Evolutionary conservation across 2,113 vertebrate genomes (phyloP).

Genomic region (Rhinoptilus africanus): DNA sequence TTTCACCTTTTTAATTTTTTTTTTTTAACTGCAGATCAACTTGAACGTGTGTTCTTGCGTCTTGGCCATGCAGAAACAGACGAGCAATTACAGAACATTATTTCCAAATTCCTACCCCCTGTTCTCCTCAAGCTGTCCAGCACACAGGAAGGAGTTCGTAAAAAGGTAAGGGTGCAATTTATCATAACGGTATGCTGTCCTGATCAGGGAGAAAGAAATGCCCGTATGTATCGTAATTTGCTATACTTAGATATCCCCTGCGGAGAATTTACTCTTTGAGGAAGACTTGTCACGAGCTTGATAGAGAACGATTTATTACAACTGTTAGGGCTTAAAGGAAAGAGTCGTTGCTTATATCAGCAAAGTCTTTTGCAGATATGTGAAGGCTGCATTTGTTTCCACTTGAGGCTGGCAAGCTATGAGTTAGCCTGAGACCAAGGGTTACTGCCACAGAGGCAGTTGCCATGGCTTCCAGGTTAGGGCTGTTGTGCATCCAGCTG

Average conservation of each 20-base stretch:
- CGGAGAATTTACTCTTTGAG: neutral
- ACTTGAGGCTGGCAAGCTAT: neutral
- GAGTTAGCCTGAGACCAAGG: neutral
- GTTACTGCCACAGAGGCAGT: neutral
- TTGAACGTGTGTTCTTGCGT: slow-evolving; percentile 97
- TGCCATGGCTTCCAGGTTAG: neutral
- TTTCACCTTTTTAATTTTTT: neutral
- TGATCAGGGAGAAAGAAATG: neutral
- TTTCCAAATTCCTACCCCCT: slow-evolving; percentile 97
- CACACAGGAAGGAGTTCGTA: slow-evolving; percentile 95
- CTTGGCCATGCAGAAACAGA: slow-evolving; percentile 98
- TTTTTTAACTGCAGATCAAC: slow-evolving; percentile 82
- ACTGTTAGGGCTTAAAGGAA: neutral
- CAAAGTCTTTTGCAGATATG: neutral
- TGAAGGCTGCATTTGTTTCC: neutral
- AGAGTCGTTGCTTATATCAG: neutral
- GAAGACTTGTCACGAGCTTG: neutral
- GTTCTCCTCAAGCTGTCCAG: slow-evolving; percentile 98
- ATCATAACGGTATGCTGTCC: fast-evolving
- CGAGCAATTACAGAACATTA: slow-evolving; percentile 95
- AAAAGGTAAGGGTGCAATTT: slow-evolving; percentile 83
- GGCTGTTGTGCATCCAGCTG: neutral
- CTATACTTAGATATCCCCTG: neutral
- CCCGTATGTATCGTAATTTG: neutral
- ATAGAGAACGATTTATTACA: neutral